These are phyloP conservation scores for Pavo muticus DNA, from an alignment of 2,113 vertebrate genomes.

Conservation along the genomic window DNA sequence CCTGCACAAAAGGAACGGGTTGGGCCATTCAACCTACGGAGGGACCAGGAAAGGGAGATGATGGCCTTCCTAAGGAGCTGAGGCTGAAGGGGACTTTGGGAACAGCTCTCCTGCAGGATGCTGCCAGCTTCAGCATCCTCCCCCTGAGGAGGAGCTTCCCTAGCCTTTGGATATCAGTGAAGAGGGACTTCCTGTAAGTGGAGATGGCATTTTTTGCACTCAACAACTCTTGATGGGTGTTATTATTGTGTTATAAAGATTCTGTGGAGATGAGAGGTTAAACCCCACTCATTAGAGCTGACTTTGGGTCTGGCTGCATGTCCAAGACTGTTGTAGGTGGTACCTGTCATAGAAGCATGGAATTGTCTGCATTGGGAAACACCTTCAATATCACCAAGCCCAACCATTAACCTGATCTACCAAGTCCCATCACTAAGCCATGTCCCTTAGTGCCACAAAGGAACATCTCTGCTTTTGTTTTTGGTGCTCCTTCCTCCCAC, in stretches of 20 bases:
- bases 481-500: background rate
- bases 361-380: background rate
- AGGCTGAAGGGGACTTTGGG: background rate
- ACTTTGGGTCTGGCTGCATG: background rate
- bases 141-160: too few species aligned
- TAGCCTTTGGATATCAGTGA: accelerated
- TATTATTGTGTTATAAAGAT: background rate
- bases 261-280: background rate
- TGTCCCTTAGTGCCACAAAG: background rate
- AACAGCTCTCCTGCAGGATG: background rate
- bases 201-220: background rate
- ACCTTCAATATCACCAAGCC: background rate
- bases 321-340: background rate
- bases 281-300: background rate
- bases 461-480: background rate
- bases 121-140: background rate
- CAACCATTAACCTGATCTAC: background rate
- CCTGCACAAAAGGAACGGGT: background rate
- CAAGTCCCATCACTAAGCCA: background rate
- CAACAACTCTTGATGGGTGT: background rate
- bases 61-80: background rate
- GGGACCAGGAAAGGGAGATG: background rate
- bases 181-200: background rate
- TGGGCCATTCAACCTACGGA: background rate
- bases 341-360: too few species aligned